A percentile compares a stretch with the other conserved stretches of the same genome.
Conservation (phyloP, 2,888 invertebrate genomes). For the Gari tellinella region DNA sequence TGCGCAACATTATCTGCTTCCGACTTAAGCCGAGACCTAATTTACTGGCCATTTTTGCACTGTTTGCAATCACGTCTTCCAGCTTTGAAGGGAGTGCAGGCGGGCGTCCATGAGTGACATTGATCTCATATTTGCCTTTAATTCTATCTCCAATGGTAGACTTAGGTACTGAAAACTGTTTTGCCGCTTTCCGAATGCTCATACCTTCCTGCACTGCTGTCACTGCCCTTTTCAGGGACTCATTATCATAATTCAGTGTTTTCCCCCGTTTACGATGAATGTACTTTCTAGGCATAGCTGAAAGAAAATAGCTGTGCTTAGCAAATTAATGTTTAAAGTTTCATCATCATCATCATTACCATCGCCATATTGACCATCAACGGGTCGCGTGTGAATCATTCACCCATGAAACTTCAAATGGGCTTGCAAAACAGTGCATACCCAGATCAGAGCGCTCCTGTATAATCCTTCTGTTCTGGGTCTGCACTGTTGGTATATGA, state of each 20-base stretch:
- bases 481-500: too few species aligned
- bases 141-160: slow-evolving; percentile 23
- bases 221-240: slow-evolving; percentile 12
- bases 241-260: slow-evolving; percentile 5
- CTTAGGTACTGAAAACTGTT: slow-evolving; percentile 5
- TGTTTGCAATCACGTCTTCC: slow-evolving; percentile 12
- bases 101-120: slow-evolving; percentile 1
- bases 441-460: too few species aligned
- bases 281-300: too few species aligned
- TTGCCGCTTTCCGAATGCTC: slow-evolving; percentile 14
- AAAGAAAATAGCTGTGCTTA: too few species aligned
- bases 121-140: slow-evolving; percentile 5
- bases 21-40: slow-evolving; percentile 15
- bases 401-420: too few species aligned
- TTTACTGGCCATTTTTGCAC: slow-evolving; percentile 8
- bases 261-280: slow-evolving; percentile 22
- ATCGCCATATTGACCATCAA: too few species aligned
- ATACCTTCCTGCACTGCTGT: not conserved
- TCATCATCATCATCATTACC: too few species aligned
- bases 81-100: slow-evolving; percentile 9
- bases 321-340: too few species aligned
- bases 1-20: slow-evolving; percentile 11
- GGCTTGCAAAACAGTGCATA: too few species aligned
- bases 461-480: too few species aligned
- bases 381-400: too few species aligned